Conservation (phyloP, 2,797 vertebrate species). For the Malacoraja senta region DNA sequence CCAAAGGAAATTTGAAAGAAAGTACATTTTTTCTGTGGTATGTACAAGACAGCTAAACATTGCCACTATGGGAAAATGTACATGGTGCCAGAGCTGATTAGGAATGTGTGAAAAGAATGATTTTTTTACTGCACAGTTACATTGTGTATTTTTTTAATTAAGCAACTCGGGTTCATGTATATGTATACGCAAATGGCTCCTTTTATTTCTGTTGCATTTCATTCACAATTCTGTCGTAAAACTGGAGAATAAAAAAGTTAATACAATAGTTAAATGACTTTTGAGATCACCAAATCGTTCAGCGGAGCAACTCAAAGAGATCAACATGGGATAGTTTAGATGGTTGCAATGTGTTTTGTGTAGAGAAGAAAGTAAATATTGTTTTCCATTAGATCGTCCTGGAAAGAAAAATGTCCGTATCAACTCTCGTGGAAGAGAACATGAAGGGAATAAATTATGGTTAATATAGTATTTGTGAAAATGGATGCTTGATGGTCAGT, state of each 20-base stretch:
- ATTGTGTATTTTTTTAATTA: not conserved
- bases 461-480: too few relatives aligned
- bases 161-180: not conserved
- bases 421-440: not conserved
- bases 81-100: not conserved
- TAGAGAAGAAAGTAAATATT: not conserved
- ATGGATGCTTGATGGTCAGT: too few relatives aligned
- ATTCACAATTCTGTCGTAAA: not conserved
- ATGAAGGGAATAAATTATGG: too few relatives aligned
- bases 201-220: not conserved
- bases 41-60: not conserved
- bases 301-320: not conserved
- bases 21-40: not conserved
- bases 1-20: constrained; percentile 23
- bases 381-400: not conserved
- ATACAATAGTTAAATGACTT: not conserved
- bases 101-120: not conserved
- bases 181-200: not conserved
- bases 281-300: too few relatives aligned
- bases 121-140: not conserved
- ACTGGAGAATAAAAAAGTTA: not conserved
- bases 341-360: not conserved
- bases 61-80: not conserved
- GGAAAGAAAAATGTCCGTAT: not conserved
- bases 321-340: not conserved